Evolutionary conservation across 2,113 vertebrate species (phyloP), one percentile per base, ranked within the genome.

Genomic region (Lampris megalopsis): DNA sequence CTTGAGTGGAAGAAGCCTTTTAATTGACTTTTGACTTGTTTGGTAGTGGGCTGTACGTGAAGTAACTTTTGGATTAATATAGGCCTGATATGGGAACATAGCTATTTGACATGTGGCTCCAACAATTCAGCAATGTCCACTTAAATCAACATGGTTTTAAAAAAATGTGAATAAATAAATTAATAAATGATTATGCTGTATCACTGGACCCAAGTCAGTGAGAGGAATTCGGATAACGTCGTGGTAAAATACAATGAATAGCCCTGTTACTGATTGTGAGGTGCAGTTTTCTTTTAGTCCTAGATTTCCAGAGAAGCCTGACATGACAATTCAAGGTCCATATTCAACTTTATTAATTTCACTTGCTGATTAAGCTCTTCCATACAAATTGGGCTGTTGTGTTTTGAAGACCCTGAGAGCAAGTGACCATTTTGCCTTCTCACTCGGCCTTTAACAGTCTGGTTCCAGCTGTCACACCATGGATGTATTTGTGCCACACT

Each of bases 401-500:
- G 38, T 68, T 79, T 67, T 24, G n/a, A 68, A 48, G 45, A 38
- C 8, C 6, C 35, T 45, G 49, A 65, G 48, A 70, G 4, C 56
- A 49, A 7, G 10, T 48, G 9, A 10, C 38, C 2, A 5, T 49
- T 24, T 9, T 68, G 37, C 43, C 47, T 9, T 73, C 38, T 58
- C 74, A 5, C 1, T 42, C 10, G 49, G 24, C 65, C 69, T 3
- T 67, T 45, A 77, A 49, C 64, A 50, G 10, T 68, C 60, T 45
- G 49, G 48, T 53, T 60, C 63, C 37, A 47, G 10, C n/a, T 68
- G 58, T 66, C 77, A 69, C 10, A 58, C 75, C 63, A 36, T 56
- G 48, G 73, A n/a, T 53, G 56, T 74, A 40, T 11, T 64, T 36
- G 24, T 63, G 57, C n/a, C 75, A 75, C 45, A 64, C 4, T 77